Evolutionary conservation across 2,888 invertebrate genomes (phyloP), one percentile per base, ranked within the genome.

Genomic region (Dione juno): DNA sequence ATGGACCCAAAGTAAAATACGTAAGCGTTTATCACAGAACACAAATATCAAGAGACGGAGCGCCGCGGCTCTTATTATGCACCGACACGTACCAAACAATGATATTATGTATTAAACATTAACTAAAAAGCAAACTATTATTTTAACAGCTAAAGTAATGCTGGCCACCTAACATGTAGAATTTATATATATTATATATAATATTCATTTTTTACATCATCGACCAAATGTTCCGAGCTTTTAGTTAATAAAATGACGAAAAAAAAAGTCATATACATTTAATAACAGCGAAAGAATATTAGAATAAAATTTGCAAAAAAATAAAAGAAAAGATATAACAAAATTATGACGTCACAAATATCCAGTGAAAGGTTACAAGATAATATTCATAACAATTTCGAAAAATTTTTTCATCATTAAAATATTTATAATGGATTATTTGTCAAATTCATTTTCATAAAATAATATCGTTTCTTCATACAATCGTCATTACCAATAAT

Each of bases 21-120:
- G n/a, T 13, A 69, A 74, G 75, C 84, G 87, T 74, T 76, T 92
- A 92, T 92, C 92, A 92, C 92, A 92, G 92, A 89, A 92, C 90
- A 89, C 79, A 91, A 79, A 90, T 75, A 75, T 89, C 88, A 91
- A 89, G 86, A 89, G 86, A 83, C 85, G 87, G 88, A 79, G 86
- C 84, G 81, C 80, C 48, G 90, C 90, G 90, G 90, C 91, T 88
- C 82, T 82, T 79, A 84, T 83, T 86, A 88, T 86, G 89, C 91
- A 89, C 90, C 91, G 83, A 77, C 43, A 59, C 9, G 10, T 37
- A 37, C 35, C 14, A 14, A 54, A 54, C 2, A 35, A 37, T 10
- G 14, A n/a, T 35, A 54, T 9, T 16, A 54, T 28, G 16, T 19
- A 54, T 54, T 54, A n/a, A 54, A 19, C 35, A n/a, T 54, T 35